These are phyloP conservation scores for Patiria miniata DNA, from an alignment of 35 echinoderm and acorn worm species.

Conservation along the genomic window DNA sequence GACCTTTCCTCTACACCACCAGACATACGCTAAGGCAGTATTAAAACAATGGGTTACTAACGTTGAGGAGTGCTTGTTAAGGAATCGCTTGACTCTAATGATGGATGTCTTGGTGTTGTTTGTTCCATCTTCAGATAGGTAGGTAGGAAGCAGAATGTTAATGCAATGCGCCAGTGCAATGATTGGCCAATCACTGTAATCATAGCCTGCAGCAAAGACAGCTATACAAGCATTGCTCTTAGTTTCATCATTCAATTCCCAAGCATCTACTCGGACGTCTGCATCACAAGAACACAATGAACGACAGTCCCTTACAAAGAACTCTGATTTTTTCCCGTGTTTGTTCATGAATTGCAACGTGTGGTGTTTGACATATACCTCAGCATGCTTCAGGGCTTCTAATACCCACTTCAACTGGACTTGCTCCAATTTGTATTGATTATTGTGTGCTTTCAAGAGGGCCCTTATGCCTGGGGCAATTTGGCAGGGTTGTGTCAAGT, in stretches of 20 bases:
- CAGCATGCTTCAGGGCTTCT: neutral
- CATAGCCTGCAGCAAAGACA: neutral
- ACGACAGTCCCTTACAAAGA: neutral
- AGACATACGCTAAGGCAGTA: slow-evolving; percentile 13
- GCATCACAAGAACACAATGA: neutral
- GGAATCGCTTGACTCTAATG: neutral
- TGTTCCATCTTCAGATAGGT: neutral
- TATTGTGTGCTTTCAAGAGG: neutral
- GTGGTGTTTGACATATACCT: neutral
- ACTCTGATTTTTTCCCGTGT: neutral
- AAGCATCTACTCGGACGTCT: neutral
- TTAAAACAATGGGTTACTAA: neutral
- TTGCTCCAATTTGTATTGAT: neutral
- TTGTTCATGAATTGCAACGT: neutral
- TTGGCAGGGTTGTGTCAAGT: neutral
- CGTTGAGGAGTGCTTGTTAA: neutral
- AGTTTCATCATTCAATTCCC: neutral
- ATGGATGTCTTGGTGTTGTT: neutral
- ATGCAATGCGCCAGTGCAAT: slow-evolving; percentile 1
- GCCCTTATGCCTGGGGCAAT: neutral
- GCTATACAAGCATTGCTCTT: neutral
- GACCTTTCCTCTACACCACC: neutral
- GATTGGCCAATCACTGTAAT: neutral
- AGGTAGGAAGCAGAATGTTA: neutral
- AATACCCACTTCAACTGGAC: neutral